These are phyloP conservation scores for Ondatra zibethicus DNA, from an alignment of 2,113 vertebrate genomes.

Conservation along the genomic window DNA sequence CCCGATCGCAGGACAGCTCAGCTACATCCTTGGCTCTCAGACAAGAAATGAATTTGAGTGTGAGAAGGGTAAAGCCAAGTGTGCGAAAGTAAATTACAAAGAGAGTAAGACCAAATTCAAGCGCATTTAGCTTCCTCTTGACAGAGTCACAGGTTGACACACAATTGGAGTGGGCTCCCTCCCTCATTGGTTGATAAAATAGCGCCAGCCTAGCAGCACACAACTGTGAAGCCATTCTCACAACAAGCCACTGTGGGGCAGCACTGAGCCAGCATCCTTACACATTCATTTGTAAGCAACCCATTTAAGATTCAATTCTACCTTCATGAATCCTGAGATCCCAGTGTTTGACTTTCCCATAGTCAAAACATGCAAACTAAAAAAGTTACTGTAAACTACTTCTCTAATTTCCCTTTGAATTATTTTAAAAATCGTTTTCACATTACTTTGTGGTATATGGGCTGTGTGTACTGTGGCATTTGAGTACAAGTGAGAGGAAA, in stretches of 20 bases:
- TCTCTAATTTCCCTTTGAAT: not conserved
- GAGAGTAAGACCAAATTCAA: not conserved
- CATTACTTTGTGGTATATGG: not conserved
- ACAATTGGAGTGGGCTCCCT: not conserved
- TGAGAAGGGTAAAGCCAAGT: not conserved
- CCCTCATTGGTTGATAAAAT: not conserved
- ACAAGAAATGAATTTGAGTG: slow-evolving; percentile 30
- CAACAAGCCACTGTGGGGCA: slow-evolving; percentile 19
- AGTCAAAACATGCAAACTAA: slow-evolving; percentile 39
- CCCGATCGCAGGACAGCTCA: not conserved
- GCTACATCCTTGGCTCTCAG: not conserved
- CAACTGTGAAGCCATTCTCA: not conserved
- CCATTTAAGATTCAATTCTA: not conserved
- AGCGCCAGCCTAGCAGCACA: not conserved
- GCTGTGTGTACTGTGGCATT: not conserved
- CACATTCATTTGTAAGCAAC: not conserved
- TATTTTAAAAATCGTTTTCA: not conserved
- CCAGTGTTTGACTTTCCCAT: not conserved
- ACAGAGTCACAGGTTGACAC: not conserved
- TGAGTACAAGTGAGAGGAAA: not conserved
- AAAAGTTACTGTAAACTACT: not conserved
- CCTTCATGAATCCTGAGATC: not conserved
- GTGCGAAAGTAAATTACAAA: slow-evolving; percentile 11
- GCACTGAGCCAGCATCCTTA: slow-evolving; percentile 25
- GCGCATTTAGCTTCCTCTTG: slow-evolving; percentile 43